Evolutionary conservation across 2,888 invertebrate species (phyloP).

Genomic region (Quadroppia sp.): DNA sequence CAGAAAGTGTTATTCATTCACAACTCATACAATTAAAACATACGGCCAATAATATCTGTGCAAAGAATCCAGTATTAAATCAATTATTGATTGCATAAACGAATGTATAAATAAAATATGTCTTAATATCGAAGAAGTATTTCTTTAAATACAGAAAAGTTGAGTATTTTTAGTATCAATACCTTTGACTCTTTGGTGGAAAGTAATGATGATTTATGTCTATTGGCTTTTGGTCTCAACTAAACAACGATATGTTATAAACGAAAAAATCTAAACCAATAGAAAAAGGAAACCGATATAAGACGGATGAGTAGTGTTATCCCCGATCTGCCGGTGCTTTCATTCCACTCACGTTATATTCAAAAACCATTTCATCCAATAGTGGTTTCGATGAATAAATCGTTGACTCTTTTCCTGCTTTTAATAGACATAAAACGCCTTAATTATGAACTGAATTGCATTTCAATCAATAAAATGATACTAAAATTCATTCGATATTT

Average conservation of each 20-base stretch:
- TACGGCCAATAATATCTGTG: background rate
- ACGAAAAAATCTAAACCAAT: background rate
- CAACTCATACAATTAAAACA: too few species aligned
- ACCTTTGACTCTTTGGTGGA: background rate
- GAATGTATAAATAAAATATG: background rate
- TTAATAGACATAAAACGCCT: too few species aligned
- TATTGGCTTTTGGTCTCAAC: slow-evolving; percentile 6
- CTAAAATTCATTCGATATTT: too few species aligned
- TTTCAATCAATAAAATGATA: too few species aligned
- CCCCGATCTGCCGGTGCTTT: background rate
- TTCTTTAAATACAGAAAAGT: background rate
- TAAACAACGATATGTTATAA: slow-evolving; percentile 22
- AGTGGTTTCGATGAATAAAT: too few species aligned
- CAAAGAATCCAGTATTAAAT: background rate
- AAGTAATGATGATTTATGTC: slow-evolving; percentile 35
- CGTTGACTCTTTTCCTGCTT: background rate
- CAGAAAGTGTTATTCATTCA: background rate
- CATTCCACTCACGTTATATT: slow-evolving; percentile 8
- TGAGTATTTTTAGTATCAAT: background rate
- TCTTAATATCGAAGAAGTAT: background rate
- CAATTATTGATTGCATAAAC: background rate
- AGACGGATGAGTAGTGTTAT: background rate
- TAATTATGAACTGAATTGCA: too few species aligned
- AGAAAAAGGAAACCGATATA: background rate
- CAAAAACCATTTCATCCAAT: background rate